phyloP scores from a whole-genome alignment of 2,888 invertebrate genomes.

The Cephus runcator region DNA sequence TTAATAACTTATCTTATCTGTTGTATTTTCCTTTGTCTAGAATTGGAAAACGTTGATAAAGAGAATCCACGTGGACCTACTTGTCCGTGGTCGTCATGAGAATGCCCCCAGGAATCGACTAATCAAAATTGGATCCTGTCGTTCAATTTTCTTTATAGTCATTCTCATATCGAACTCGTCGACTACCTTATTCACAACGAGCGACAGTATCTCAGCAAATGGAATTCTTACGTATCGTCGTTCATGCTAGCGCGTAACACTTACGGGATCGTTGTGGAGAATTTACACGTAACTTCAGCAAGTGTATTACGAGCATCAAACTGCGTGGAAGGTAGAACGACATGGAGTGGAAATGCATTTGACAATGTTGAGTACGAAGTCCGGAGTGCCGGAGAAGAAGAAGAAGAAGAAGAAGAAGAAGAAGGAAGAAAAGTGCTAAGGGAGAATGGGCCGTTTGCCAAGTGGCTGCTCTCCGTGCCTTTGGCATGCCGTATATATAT shows the following conservation, averaged over 20 bases:
- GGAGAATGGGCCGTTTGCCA: slow-evolving; percentile 21
- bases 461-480: slow-evolving; percentile 16
- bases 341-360: neutral
- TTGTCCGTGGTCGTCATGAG: neutral
- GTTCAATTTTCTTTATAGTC: neutral
- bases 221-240: neutral
- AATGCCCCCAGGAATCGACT: neutral
- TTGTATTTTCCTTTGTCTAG: neutral
- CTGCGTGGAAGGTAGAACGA: neutral
- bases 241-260: neutral
- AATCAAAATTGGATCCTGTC: neutral
- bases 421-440: neutral
- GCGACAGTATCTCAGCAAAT: neutral
- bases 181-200: neutral
- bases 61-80: neutral
- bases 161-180: neutral
- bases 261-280: slow-evolving; percentile 8
- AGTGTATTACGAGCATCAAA: neutral
- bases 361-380: neutral
- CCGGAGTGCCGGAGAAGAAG: neutral
- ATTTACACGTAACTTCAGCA: neutral
- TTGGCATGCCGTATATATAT: slow-evolving; percentile 4
- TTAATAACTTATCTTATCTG: neutral
- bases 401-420: neutral
- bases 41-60: neutral